phyloP scores from a whole-genome alignment of 2,797 vertebrate species.

The Euthynnus affinis region DNA sequence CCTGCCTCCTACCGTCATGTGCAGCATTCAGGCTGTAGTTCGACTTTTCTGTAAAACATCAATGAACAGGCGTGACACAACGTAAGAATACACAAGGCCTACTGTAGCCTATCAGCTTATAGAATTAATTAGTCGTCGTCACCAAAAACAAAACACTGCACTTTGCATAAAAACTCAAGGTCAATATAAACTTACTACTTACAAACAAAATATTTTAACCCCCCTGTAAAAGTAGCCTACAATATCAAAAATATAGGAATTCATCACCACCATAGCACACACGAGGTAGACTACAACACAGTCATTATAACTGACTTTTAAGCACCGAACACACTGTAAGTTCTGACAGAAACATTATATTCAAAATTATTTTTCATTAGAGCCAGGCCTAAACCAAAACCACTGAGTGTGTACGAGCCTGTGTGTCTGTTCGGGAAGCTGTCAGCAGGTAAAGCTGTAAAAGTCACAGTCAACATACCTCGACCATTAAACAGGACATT shows the following conservation, averaged over 20 bases:
- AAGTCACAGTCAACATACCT: constrained; percentile 67
- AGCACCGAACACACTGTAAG: background rate
- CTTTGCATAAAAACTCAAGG: constrained; percentile 16
- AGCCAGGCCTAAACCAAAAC: constrained; percentile 34
- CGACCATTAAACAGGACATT: constrained; percentile 77
- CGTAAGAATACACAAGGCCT: constrained; percentile 42
- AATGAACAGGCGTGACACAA: constrained; percentile 55
- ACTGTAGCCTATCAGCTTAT: constrained; percentile 14
- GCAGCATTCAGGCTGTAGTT: constrained; percentile 57
- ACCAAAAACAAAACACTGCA: background rate
- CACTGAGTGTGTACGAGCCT: background rate
- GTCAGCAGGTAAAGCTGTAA: background rate
- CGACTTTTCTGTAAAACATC: constrained; percentile 63
- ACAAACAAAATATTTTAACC: background rate
- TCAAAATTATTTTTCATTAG: background rate
- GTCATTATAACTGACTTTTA: constrained; percentile 8
- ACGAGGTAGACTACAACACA: background rate
- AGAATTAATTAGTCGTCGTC: background rate
- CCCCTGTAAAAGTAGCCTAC: background rate
- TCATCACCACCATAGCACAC: background rate
- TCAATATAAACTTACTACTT: constrained; percentile 22
- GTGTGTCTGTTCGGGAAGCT: background rate
- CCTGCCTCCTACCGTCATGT: constrained; percentile 9
- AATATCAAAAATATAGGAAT: background rate
- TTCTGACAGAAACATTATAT: background rate